A percentile compares a stretch with the other conserved stretches of the same genome.
These are phyloP conservation scores for Ibycter americanus DNA, from an alignment of 2,797 vertebrate genomes.

Conservation along the genomic window DNA sequence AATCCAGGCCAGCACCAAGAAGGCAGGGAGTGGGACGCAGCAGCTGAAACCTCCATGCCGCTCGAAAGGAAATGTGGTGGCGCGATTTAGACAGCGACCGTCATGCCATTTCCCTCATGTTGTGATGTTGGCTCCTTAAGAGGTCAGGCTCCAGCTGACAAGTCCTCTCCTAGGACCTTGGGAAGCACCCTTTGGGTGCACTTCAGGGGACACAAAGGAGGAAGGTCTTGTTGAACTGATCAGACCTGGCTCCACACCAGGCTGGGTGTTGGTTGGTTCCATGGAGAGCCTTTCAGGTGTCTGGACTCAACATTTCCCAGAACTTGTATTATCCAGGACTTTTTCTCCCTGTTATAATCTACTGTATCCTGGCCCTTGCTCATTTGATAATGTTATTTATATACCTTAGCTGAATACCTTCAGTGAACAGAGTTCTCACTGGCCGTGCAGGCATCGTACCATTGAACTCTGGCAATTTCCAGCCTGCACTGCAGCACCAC, in stretches of 20 bases:
- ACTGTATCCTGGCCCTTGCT: background rate
- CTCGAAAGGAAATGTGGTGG: accelerated
- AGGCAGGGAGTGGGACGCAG: background rate
- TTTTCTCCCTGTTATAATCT: background rate
- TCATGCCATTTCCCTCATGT: background rate
- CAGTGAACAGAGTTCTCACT: background rate
- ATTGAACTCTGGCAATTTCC: background rate
- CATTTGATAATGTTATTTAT: background rate
- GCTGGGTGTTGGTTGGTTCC: accelerated
- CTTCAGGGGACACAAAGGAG: background rate
- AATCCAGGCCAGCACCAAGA: background rate
- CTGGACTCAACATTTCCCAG: background rate
- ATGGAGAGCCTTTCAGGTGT: background rate
- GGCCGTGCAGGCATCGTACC: background rate
- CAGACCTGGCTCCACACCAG: background rate
- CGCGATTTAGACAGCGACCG: accelerated
- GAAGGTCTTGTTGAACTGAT: background rate
- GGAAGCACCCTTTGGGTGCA: background rate
- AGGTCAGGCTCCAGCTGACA: background rate
- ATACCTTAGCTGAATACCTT: background rate
- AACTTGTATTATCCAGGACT: background rate
- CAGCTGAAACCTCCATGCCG: background rate
- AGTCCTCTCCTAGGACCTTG: background rate
- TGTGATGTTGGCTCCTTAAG: background rate
- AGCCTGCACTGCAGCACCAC: background rate